Base-by-base conservation (phyloP, 2,888 invertebrate species). In the Dryocosmus kuriphilus region DNA sequence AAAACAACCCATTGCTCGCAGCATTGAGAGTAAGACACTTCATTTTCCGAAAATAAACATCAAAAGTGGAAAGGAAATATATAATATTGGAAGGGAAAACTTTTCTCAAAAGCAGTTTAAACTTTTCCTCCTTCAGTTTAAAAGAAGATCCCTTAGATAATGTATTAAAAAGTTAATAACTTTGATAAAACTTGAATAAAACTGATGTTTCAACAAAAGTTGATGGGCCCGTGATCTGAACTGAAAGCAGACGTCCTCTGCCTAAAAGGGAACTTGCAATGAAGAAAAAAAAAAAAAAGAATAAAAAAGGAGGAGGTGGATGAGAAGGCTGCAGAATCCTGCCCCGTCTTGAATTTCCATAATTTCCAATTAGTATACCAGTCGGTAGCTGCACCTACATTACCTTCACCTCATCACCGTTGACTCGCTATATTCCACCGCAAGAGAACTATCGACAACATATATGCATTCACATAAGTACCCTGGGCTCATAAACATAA, bases 301-400 rank as follows among this genome's bases (percentile, higher is more conserved):
- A 62, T 51, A n/a, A 38, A 67, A 79, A 78, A 81, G 79, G 76
- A 30, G 79, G 79, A 81, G 81, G 81, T 75, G 67, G 51, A n/a
- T n/a, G 16, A 63, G 63, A 63, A 63, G 63, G 22, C 38, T 32
- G 22, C 9, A n/a, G 57, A 51, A 67, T 46, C 27, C 67, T 71
- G 30, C 30, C 65, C 30, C 22, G 57, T 71, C 41, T n/a, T 79
- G 81, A 79, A 85, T 87, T 85, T 85, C 83, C 87, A 87, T 85
- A 86, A 87, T 86, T 85, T 85, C 81, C 84, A 84, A 87, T 86
- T 86, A 85, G 86, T 86, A 87, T 51, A 86, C 82, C 85, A 82
- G 82, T 80, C 81, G 84, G 87, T 87, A 83, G 85, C 86, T 77
- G 77, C 79, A 73, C 75, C 71, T 74, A 77, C 62, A 80, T 86